Percentiles rank a stretch among this genome's conserved stretches.
Evolutionary conservation across 2,113 vertebrate species (phyloP).

Genomic region (Lagopus muta): DNA sequence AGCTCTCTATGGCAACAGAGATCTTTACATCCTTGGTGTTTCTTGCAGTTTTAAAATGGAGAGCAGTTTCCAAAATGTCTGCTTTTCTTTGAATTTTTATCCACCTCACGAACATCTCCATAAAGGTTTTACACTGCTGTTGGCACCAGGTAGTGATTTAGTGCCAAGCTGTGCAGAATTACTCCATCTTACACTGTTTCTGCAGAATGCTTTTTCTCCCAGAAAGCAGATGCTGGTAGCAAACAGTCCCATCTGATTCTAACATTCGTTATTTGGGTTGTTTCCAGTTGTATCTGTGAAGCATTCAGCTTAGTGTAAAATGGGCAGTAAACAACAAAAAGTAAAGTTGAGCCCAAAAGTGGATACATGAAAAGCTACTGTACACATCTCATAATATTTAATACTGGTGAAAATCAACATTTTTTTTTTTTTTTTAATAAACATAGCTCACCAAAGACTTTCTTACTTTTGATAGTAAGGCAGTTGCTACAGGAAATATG

Average conservation of each 20-base stretch:
- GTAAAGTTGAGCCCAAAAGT: background rate
- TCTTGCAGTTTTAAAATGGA: constrained; percentile 56
- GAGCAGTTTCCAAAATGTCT: constrained; percentile 38
- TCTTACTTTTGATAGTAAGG: background rate
- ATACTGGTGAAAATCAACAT: background rate
- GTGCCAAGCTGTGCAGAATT: background rate
- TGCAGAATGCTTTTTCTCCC: background rate
- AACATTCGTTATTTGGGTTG: background rate
- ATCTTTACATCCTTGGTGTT: constrained; percentile 38
- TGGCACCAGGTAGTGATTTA: background rate
- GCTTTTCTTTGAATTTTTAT: background rate
- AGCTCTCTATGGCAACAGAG: background rate
- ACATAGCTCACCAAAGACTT: background rate
- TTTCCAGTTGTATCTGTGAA: background rate
- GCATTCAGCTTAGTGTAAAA: background rate
- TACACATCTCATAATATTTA: background rate
- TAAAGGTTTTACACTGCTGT: background rate
- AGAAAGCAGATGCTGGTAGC: background rate
- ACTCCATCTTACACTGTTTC: background rate
- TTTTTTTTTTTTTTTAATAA: background rate
- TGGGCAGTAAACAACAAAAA: background rate
- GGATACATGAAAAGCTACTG: background rate
- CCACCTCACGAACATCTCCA: background rate
- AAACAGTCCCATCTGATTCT: background rate
- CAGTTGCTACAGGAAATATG: background rate